A percentile compares a stretch with the other conserved stretches of the same genome.
Conservation (phyloP, 1,140 invertebrate genomes). For the Lepidurus couesii region DNA sequence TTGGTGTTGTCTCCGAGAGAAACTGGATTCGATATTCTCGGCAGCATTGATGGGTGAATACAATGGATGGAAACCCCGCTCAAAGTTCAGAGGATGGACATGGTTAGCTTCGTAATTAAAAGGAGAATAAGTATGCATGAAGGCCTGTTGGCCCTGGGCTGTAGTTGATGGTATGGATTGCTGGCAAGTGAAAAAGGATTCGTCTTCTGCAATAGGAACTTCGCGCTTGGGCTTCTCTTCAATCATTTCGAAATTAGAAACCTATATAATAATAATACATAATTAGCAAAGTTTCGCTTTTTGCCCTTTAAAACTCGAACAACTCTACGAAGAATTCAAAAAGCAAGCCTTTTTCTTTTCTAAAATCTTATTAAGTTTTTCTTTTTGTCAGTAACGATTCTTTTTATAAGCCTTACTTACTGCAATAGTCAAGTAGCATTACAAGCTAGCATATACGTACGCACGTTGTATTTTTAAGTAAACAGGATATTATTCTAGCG, state of each 20-base stretch:
- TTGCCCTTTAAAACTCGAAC: too few relatives aligned
- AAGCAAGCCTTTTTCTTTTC: too few relatives aligned
- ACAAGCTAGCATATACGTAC: too few relatives aligned
- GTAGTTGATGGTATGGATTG: not conserved
- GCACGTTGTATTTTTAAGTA: too few relatives aligned
- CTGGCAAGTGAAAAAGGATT: constrained; percentile 9
- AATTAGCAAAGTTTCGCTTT: too few relatives aligned
- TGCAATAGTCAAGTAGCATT: too few relatives aligned
- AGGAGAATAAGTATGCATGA: constrained; percentile 9
- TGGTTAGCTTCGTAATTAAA: not conserved
- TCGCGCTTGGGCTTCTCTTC: not conserved
- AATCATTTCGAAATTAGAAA: not conserved
- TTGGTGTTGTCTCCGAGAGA: not conserved
- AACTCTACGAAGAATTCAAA: too few relatives aligned
- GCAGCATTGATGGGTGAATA: not conserved
- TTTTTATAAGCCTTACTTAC: too few relatives aligned
- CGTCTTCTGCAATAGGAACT: not conserved
- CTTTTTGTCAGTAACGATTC: too few relatives aligned
- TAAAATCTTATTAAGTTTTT: too few relatives aligned
- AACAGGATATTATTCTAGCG: too few relatives aligned
- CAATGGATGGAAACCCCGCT: constrained; percentile 1
- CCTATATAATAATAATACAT: not conserved
- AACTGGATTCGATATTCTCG: not conserved
- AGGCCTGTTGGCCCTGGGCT: not conserved
- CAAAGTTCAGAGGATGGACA: not conserved